A percentile compares a stretch with the other conserved stretches of the same genome.
These are phyloP conservation scores for Sycophila texana DNA, from an alignment of 2,888 invertebrate genomes.

Conservation along the genomic window DNA sequence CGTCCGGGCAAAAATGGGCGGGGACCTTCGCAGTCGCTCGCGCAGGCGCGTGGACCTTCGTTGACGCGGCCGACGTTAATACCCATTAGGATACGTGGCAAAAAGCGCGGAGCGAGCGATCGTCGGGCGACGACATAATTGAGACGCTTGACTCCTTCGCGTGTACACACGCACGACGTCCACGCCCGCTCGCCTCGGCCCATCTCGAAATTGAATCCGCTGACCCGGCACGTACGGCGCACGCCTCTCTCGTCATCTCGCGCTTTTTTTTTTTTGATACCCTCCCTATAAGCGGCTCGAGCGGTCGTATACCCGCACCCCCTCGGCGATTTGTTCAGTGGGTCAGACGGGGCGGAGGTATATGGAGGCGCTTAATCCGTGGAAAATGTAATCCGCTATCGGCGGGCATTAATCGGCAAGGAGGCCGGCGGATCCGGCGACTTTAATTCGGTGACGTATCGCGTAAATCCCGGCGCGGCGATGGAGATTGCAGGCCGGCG, in stretches of 20 bases:
- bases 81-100: slow-evolving; percentile 50
- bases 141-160: slow-evolving; percentile 43
- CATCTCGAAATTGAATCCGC: slow-evolving; percentile 51
- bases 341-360: not conserved
- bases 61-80: slow-evolving; percentile 44
- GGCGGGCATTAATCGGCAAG: slow-evolving; percentile 50
- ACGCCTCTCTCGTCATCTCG: not conserved
- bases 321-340: slow-evolving; percentile 34
- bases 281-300: not conserved
- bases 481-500: slow-evolving; percentile 40
- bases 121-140: slow-evolving; percentile 39
- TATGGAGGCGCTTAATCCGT: slow-evolving; percentile 13
- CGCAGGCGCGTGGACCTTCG: not conserved
- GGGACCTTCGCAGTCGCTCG: not conserved
- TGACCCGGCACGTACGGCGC: slow-evolving; percentile 20
- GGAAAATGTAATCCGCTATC: slow-evolving; percentile 44
- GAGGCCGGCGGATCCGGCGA: slow-evolving; percentile 33
- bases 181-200: not conserved
- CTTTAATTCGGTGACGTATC: slow-evolving; percentile 51
- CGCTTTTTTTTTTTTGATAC: slow-evolving; percentile 32
- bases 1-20: not conserved
- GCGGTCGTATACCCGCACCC: not conserved
- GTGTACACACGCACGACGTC: not conserved
- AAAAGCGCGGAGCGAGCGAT: slow-evolving; percentile 44
- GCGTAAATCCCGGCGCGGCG: slow-evolving; percentile 42